Base-by-base conservation (phyloP, 2,113 vertebrate species). In the Brachyistius frenatus region DNA sequence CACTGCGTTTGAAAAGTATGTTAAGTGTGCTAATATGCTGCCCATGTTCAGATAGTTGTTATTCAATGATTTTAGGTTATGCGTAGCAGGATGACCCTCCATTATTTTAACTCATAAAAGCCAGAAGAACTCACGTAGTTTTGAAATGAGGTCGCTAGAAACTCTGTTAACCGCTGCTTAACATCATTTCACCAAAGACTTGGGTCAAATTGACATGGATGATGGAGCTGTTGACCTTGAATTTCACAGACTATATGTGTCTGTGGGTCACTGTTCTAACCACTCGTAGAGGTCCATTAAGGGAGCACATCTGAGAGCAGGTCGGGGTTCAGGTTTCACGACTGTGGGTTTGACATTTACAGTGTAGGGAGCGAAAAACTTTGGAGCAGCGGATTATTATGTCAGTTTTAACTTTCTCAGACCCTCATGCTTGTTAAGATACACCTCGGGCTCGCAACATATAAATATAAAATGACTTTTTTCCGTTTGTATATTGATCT, bases 241-340 rank as follows among this genome's bases (percentile, higher is more conserved):
- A 37, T 74, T 74, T 86, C 66, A 76, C 32, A 58, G 70, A 73
- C 39, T 57, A 23, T 36, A 66, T 58, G 63, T 76, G 41, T 67
- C 46, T 63, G 50, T 65, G 60, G 13, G 15, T 76, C 64, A 73
- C 53, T 31, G n/a, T 31, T 67, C 75, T 61, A 2, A 2, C 50
- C 41, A 36, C 14, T 8, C 73, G 33, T 36, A 46, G 44, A 71
- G 32, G 57, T 14, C 77, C 74, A 79, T 73, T 66, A 72, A 49
- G 68, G 66, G 74, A 68, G 73, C 13, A 79, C 46, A 76, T 66
- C 39, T 79, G 78, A 83, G 66, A 72, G 60, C 79, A 52, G 36
- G 55, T 54, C 0, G 14, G 13, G 57, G 74, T 80, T 92, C 60
- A 80, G 35, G 55, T 93, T 90, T 93, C 90, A 85, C 46, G 61